A percentile compares a stretch with the other conserved stretches of the same genome.
Conservation (phyloP, 2,888 invertebrate species). For the Tetragonula carbonaria region DNA sequence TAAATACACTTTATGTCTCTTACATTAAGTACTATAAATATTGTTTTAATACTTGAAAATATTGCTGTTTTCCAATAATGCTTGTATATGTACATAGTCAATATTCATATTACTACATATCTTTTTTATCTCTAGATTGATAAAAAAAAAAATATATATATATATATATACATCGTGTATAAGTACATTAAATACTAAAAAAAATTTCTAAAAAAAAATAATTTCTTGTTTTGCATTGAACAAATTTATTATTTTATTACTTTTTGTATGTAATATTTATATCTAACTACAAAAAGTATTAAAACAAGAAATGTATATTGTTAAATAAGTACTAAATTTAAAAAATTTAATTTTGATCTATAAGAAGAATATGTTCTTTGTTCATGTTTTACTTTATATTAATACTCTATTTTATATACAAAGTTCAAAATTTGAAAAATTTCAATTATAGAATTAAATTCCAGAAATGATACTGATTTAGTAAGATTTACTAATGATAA, state of each 20-base stretch:
- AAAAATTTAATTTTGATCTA: conserved; percentile 11
- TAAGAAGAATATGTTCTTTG: conserved; percentile 9
- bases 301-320: conserved; percentile 14
- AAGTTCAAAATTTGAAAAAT: neutral
- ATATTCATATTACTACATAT: conserved; percentile 58
- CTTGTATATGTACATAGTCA: conserved; percentile 67
- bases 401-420: conserved; percentile 13
- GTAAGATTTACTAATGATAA: neutral
- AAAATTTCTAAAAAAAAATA: neutral
- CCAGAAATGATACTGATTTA: neutral
- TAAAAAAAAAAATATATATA: neutral
- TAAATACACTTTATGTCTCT: conserved; percentile 74
- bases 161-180: conserved; percentile 22
- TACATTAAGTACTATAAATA: conserved; percentile 76
- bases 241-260: conserved; percentile 37
- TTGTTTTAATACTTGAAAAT: conserved; percentile 70
- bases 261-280: conserved; percentile 15
- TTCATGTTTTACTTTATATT: neutral
- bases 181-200: neutral
- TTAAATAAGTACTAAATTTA: conserved; percentile 22
- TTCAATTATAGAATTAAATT: neutral
- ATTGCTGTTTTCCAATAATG: conserved; percentile 74
- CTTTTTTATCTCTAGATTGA: conserved; percentile 24
- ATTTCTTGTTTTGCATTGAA: conserved; percentile 7
- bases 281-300: conserved; percentile 26